These are phyloP conservation scores for Nibea coibor DNA, from an alignment of 2,113 vertebrate genomes.

Conservation along the genomic window DNA sequence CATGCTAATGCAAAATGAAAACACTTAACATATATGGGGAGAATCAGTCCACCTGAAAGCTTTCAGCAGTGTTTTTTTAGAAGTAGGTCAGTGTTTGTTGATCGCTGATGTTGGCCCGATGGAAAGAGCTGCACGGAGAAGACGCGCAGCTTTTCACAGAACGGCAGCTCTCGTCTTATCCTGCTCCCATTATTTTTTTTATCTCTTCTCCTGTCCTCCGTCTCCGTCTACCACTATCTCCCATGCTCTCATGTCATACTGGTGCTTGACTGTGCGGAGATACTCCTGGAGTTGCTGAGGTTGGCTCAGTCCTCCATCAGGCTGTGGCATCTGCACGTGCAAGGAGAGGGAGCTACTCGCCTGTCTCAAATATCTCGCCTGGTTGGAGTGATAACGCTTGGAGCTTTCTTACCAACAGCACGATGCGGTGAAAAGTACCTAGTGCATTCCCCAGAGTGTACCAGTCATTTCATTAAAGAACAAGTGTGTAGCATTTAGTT, in stretches of 20 bases:
- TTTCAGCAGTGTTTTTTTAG: slow-evolving; percentile 12
- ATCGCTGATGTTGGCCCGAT: slow-evolving; percentile 39
- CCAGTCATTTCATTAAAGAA: not conserved
- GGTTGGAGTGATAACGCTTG: slow-evolving; percentile 25
- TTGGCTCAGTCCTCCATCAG: slow-evolving; percentile 9
- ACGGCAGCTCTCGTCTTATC: slow-evolving; percentile 27
- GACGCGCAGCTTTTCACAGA: slow-evolving; percentile 31
- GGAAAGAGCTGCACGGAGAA: slow-evolving; percentile 20
- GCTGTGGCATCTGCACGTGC: not conserved
- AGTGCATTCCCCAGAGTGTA: not conserved
- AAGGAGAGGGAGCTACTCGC: slow-evolving; percentile 8
- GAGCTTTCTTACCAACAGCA: slow-evolving; percentile 21
- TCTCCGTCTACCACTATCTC: slow-evolving; percentile 16
- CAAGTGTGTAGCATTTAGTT: too few species aligned
- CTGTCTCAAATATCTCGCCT: slow-evolving; percentile 25
- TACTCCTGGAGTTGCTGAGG: slow-evolving; percentile 34
- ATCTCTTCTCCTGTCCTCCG: slow-evolving; percentile 36
- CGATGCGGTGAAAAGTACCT: not conserved
- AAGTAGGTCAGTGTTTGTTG: slow-evolving; percentile 65
- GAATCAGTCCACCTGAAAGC: slow-evolving; percentile 23
- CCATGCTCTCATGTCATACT: slow-evolving; percentile 10
- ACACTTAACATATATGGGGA: not conserved
- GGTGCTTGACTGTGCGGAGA: slow-evolving; percentile 39
- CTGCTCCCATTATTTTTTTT: slow-evolving; percentile 16
- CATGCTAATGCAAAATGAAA: slow-evolving; percentile 22